A percentile compares a stretch with the other conserved stretches of the same genome.
phyloP scores from a whole-genome alignment of 2,113 vertebrate species.

The Myotis yumanensis region DNA sequence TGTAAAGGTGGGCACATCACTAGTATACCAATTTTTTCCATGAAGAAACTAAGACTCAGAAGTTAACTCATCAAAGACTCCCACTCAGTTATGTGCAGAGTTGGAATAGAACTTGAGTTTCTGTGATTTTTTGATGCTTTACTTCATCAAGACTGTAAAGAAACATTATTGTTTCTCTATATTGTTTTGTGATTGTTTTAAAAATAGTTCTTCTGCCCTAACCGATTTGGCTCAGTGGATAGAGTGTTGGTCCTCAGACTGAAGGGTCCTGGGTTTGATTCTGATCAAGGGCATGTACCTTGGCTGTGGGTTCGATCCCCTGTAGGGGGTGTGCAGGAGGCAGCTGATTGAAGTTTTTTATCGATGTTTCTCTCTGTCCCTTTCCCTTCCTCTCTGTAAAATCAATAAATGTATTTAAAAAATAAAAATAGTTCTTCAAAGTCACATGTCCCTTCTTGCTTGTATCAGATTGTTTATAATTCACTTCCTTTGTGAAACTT shows the following conservation, averaged over 20 bases:
- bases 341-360: no score
- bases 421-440: background rate
- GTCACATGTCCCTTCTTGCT: background rate
- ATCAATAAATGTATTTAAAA: no score
- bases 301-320: no score
- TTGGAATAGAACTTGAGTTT: background rate
- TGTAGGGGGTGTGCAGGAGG: no score
- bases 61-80: background rate
- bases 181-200: conserved; percentile 21
- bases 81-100: background rate
- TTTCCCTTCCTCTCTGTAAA: no score
- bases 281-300: no score
- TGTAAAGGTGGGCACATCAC: background rate
- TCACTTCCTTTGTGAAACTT: background rate
- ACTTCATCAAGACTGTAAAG: background rate
- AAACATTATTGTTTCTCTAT: background rate
- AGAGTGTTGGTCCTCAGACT: no score
- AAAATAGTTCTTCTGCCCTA: background rate
- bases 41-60: background rate
- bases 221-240: no score
- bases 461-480: background rate
- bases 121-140: background rate
- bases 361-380: no score
- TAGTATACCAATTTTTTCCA: background rate
- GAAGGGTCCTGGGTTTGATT: no score